phyloP scores from a whole-genome alignment of 2,113 vertebrate species.

The Aspidoscelis tigris region DNA sequence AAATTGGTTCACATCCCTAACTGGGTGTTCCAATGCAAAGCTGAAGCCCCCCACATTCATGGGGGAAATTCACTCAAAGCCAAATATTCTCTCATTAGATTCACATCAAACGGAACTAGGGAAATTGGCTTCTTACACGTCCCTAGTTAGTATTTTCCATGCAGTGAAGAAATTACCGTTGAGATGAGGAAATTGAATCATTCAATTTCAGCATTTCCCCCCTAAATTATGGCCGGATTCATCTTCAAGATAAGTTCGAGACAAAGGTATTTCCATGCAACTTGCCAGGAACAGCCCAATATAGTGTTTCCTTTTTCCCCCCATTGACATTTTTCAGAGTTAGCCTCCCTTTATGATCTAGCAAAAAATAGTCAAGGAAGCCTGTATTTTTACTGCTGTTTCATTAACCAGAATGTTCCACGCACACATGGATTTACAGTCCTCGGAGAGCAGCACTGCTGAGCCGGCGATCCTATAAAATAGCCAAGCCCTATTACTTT shows the following conservation, averaged over 20 bases:
- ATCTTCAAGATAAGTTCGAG: not conserved
- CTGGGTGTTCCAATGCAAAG: no score
- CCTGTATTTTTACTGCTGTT: not conserved
- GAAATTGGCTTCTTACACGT: no score
- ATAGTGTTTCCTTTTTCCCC: not conserved
- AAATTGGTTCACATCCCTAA: no score
- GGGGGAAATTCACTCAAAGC: no score
- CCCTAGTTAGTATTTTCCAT: no score
- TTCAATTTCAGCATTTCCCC: not conserved
- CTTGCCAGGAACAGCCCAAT: not conserved
- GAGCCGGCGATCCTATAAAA: not conserved
- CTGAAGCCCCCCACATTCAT: no score
- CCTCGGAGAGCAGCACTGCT: not conserved
- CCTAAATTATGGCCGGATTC: not conserved
- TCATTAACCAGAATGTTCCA: not conserved
- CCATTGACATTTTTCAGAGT: not conserved
- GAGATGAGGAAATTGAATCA: not conserved
- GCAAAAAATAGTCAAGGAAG: not conserved
- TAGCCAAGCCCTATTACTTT: slow-evolving; percentile 6
- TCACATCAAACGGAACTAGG: no score
- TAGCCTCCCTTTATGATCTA: not conserved
- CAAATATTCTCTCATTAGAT: no score
- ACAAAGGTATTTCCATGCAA: not conserved
- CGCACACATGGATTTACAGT: not conserved
- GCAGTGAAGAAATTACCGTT: not conserved